Percentiles rank a stretch among this genome's conserved stretches.
phyloP scores from a whole-genome alignment of 2,888 invertebrate genomes.

The Harpalus rufipes region DNA sequence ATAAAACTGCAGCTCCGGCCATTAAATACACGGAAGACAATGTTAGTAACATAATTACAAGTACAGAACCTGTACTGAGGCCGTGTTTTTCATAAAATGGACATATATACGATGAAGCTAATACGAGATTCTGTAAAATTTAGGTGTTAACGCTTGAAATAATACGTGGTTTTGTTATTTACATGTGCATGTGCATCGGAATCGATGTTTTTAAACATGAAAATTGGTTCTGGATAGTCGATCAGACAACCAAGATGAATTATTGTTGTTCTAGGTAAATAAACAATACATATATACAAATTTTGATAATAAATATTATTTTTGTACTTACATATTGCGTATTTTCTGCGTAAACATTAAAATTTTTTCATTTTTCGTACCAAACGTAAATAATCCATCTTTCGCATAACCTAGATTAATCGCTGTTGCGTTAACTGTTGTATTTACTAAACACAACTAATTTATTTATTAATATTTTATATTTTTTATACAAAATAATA shows the following conservation, averaged over 20 bases:
- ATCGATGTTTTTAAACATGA: constrained; percentile 14
- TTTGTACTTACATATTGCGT: constrained; percentile 28
- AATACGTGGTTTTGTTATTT: constrained; percentile 30
- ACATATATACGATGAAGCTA: constrained; percentile 79
- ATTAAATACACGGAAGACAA: constrained; percentile 81
- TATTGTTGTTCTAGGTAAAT: constrained; percentile 23
- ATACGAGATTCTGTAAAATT: constrained; percentile 77
- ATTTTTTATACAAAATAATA: constrained; percentile 26
- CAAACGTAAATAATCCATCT: constrained; percentile 69
- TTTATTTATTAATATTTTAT: constrained; percentile 46
- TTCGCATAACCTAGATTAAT: constrained; percentile 69
- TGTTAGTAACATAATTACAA: constrained; percentile 83
- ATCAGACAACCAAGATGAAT: constrained; percentile 5
- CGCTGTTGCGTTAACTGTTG: constrained; percentile 62
- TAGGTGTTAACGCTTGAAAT: neutral
- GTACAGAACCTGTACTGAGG: constrained; percentile 82
- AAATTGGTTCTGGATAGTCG: constrained; percentile 15
- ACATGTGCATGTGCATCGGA: neutral
- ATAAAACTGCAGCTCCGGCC: constrained; percentile 83
- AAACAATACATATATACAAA: neutral
- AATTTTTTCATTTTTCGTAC: constrained; percentile 47
- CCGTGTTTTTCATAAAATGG: constrained; percentile 75
- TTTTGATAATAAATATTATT: neutral
- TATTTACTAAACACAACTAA: constrained; percentile 70
- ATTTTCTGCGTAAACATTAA: neutral